Evolutionary conservation across 2,888 invertebrate species (phyloP), one percentile per base, ranked within the genome.

Genomic region (Tillus elongatus): DNA sequence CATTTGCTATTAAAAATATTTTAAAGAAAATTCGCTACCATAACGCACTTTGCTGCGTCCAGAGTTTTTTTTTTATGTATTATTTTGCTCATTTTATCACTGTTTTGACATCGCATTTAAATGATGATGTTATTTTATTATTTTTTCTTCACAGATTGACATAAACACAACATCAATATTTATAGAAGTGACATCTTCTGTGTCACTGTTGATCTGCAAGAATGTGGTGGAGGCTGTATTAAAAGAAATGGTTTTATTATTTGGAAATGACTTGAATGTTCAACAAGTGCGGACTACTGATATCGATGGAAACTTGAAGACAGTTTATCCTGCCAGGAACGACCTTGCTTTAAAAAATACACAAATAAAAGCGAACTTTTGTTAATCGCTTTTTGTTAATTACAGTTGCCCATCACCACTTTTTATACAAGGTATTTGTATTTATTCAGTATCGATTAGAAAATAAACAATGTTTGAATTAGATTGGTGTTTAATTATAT

Each of bases 301-400:
- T 43, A 63, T 73, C 1, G 74, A 75, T 47, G 60, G 82, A 4
- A 76, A 76, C 44, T 64, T 87, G 46, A 82, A 81, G 55, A 73
- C 75, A n/a, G 74, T 87, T 2, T 89, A 83, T 61, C 89, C 89
- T 0, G 83, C 86, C 0, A 70, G 83, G 48, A 74, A 74, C 1
- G 88, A 89, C 63, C 71, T 85, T 36, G 59, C 67, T 1, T 74
- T n/a, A n/a, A n/a, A n/a, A n/a, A n/a, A n/a, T n/a, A n/a, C n/a
- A n/a, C n/a, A n/a, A n/a, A n/a, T n/a, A n/a, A n/a, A n/a, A n/a
- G n/a, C n/a, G n/a, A n/a, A n/a, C n/a, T n/a, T n/a, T n/a, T n/a
- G n/a, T n/a, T n/a, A n/a, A n/a, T n/a, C n/a, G n/a, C n/a, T n/a
- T n/a, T n/a, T n/a, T n/a, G n/a, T n/a, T n/a, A n/a, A n/a, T n/a